A percentile compares a stretch with the other conserved stretches of the same genome.
Evolutionary conservation across 2,888 invertebrate genomes (phyloP).

Genomic region (Exocentrus adspersus): DNA sequence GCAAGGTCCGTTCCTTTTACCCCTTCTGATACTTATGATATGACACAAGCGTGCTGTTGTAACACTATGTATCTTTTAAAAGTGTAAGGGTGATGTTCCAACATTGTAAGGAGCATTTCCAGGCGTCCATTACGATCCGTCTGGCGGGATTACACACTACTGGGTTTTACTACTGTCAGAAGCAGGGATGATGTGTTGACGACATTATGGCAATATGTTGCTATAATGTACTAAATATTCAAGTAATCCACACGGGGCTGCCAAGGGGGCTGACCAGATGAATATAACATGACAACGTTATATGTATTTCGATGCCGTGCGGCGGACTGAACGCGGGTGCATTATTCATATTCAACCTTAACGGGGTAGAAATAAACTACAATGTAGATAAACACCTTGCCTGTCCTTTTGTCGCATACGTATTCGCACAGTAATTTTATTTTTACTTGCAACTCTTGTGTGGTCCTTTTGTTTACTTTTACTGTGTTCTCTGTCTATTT

Average conservation of each 20-base stretch:
- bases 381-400: slow-evolving; percentile 20
- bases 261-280: slow-evolving; percentile 31
- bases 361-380: slow-evolving; percentile 18
- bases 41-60: slow-evolving; percentile 3
- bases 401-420: slow-evolving; percentile 7
- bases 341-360: slow-evolving; percentile 20
- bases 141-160: slow-evolving; percentile 37
- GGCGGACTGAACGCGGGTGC: slow-evolving; percentile 11
- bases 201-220: slow-evolving; percentile 48
- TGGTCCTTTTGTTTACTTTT: too few relatives aligned
- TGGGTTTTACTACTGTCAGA: slow-evolving; percentile 49
- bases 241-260: slow-evolving; percentile 43
- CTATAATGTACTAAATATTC: slow-evolving; percentile 47
- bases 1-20: too few relatives aligned
- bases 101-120: slow-evolving; percentile 22
- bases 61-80: slow-evolving; percentile 29
- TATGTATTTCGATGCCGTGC: slow-evolving; percentile 12
- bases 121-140: slow-evolving; percentile 43
- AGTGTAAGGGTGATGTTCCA: slow-evolving; percentile 24
- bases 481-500: too few relatives aligned
- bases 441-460: too few relatives aligned
- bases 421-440: too few relatives aligned
- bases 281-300: slow-evolving; percentile 34
- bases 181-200: slow-evolving; percentile 51
- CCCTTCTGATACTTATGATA: too few relatives aligned